Percentiles rank a stretch among this genome's conserved stretches.
Conservation (phyloP, 2,797 vertebrate genomes). For the Argentina silus region DNA sequence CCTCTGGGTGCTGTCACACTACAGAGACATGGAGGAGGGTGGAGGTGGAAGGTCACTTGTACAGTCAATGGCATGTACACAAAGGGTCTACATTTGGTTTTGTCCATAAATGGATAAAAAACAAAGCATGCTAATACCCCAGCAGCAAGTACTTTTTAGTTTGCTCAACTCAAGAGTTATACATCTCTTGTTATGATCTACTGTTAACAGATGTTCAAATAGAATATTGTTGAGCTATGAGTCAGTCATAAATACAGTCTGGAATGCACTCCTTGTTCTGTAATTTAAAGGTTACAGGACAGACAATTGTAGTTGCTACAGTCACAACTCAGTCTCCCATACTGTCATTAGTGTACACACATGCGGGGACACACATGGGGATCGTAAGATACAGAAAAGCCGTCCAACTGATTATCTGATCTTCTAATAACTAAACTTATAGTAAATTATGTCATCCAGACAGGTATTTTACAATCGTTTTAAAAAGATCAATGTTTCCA, state of each 20-base stretch:
- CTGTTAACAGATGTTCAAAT: too few species aligned
- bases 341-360: constrained; percentile 16
- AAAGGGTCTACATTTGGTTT: too few species aligned
- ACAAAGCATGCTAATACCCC: not conserved
- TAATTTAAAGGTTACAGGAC: constrained; percentile 5
- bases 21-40: constrained; percentile 29
- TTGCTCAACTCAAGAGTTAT: too few species aligned
- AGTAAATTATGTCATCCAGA: not conserved
- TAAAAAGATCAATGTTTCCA: not conserved
- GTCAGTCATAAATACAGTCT: not conserved
- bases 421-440: not conserved
- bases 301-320: not conserved
- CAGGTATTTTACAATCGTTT: not conserved
- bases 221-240: not conserved
- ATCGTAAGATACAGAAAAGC: not conserved
- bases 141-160: not conserved
- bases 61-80: too few species aligned
- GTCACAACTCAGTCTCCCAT: constrained; percentile 11
- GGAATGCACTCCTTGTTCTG: not conserved
- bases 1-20: constrained; percentile 67
- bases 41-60: not conserved
- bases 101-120: not conserved
- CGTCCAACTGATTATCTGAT: not conserved
- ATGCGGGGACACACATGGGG: constrained; percentile 25
- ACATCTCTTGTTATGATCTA: too few species aligned